These are phyloP conservation scores for Cyrtorhinus lividipennis DNA, from an alignment of 1,140 invertebrate genomes.

Conservation along the genomic window DNA sequence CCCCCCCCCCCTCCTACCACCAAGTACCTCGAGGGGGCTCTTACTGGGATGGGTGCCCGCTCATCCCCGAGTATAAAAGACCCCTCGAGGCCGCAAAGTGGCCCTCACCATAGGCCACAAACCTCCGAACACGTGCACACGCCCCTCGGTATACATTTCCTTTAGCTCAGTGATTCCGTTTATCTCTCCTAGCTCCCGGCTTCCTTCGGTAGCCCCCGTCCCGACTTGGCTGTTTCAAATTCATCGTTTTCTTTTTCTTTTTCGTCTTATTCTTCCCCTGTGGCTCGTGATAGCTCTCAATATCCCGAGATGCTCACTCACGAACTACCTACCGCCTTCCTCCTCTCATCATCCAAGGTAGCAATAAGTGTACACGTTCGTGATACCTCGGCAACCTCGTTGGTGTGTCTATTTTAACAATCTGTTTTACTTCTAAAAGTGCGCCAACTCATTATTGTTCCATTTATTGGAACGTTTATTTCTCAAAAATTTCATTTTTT, in stretches of 20 bases:
- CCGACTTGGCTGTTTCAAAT: neutral
- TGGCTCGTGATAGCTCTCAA: neutral
- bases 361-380: too few species aligned
- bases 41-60: too few species aligned
- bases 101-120: slow-evolving; percentile 13
- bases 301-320: slow-evolving; percentile 1
- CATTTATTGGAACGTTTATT: too few species aligned
- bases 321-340: neutral
- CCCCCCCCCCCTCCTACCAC: too few species aligned
- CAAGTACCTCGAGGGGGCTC: neutral
- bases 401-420: too few species aligned
- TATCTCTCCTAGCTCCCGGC: slow-evolving; percentile 13
- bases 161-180: slow-evolving; percentile 14
- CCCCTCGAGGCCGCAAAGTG: slow-evolving; percentile 9
- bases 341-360: too few species aligned
- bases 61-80: neutral
- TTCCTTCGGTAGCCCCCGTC: neutral
- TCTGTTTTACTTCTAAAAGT: too few species aligned
- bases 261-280: neutral
- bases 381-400: too few species aligned
- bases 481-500: too few species aligned
- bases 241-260: neutral
- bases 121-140: slow-evolving; percentile 14
- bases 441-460: too few species aligned
- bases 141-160: slow-evolving; percentile 3